Evolutionary conservation across 2,888 invertebrate species (phyloP).

Genomic region (Parochlus steinenii): DNA sequence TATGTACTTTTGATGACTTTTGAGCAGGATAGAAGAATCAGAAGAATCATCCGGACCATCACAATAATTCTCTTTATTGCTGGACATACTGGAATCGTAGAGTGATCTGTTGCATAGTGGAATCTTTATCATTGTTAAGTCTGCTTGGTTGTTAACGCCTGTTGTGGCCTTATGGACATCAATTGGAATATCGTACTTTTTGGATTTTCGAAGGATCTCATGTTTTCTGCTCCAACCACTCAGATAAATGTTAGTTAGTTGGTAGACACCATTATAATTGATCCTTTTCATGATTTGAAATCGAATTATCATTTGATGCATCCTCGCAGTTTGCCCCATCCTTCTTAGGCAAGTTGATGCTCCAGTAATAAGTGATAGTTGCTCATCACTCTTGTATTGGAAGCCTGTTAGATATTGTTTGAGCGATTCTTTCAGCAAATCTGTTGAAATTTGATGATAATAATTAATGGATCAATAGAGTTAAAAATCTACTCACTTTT

Average conservation of each 20-base stretch:
- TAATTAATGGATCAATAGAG: conserved; percentile 1
- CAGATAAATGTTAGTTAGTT: conserved; percentile 13
- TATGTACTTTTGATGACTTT: too few relatives aligned
- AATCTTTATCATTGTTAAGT: too few relatives aligned
- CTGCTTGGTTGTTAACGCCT: too few relatives aligned
- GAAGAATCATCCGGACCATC: too few relatives aligned
- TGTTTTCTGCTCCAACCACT: conserved; percentile 14
- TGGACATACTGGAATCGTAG: too few relatives aligned
- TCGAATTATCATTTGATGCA: conserved; percentile 39
- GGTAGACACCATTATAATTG: conserved; percentile 10
- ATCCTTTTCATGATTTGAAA: conserved; percentile 14
- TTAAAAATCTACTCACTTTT: conserved; percentile 12
- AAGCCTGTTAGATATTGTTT: conserved; percentile 4
- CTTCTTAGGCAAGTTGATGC: conserved; percentile 31
- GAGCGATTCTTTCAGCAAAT: conserved; percentile 10
- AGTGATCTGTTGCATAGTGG: too few relatives aligned
- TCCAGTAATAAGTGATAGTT: conserved; percentile 8
- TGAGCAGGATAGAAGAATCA: too few relatives aligned
- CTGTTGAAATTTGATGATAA: conserved; percentile 11
- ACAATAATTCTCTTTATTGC: too few relatives aligned
- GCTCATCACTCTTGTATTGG: conserved; percentile 4
- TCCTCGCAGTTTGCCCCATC: conserved; percentile 44
- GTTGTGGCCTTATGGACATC: too few relatives aligned
- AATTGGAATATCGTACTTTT: conserved; percentile 9
- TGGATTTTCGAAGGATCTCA: conserved; percentile 11